Evolutionary conservation across 2,888 invertebrate genomes (phyloP).

Genomic region (Euclidia mi): DNA sequence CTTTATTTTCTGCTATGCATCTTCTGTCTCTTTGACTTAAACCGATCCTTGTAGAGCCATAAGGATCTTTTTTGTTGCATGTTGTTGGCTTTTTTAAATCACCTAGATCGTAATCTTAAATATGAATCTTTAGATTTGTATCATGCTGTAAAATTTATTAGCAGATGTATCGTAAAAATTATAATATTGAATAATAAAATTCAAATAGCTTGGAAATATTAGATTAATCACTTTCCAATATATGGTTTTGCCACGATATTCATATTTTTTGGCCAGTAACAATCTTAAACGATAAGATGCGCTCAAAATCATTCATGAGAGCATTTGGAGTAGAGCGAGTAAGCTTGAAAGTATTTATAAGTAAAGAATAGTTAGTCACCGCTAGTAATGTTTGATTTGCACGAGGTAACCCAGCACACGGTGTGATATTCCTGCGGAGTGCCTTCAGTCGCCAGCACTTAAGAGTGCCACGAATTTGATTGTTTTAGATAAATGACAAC

Average conservation of each 20-base stretch:
- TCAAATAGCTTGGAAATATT: slow-evolving; percentile 36
- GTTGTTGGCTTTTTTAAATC: not conserved
- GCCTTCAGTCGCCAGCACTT: slow-evolving; percentile 57
- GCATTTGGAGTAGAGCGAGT: slow-evolving; percentile 64
- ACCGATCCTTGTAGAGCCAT: not conserved
- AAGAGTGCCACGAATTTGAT: slow-evolving; percentile 64
- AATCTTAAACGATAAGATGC: slow-evolving; percentile 32
- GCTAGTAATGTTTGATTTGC: slow-evolving; percentile 73
- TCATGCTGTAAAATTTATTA: not conserved
- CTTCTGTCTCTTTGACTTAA: not conserved
- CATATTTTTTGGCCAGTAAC: slow-evolving; percentile 83
- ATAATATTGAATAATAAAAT: slow-evolving; percentile 5
- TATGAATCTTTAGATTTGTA: slow-evolving; percentile 1
- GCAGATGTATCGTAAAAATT: not conserved
- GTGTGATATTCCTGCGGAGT: slow-evolving; percentile 53
- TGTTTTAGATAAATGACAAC: slow-evolving; percentile 83
- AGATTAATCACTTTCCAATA: slow-evolving; percentile 49
- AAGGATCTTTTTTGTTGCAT: slow-evolving; percentile 1
- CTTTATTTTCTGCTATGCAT: not conserved
- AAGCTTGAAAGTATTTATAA: slow-evolving; percentile 54
- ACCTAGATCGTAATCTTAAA: slow-evolving; percentile 3
- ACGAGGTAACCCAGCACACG: slow-evolving; percentile 61
- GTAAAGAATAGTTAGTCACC: slow-evolving; percentile 57
- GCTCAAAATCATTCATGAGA: slow-evolving; percentile 54
- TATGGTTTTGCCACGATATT: slow-evolving; percentile 75